Base-by-base conservation (phyloP, 2,888 invertebrate genomes). In the Apamea epomidion region DNA sequence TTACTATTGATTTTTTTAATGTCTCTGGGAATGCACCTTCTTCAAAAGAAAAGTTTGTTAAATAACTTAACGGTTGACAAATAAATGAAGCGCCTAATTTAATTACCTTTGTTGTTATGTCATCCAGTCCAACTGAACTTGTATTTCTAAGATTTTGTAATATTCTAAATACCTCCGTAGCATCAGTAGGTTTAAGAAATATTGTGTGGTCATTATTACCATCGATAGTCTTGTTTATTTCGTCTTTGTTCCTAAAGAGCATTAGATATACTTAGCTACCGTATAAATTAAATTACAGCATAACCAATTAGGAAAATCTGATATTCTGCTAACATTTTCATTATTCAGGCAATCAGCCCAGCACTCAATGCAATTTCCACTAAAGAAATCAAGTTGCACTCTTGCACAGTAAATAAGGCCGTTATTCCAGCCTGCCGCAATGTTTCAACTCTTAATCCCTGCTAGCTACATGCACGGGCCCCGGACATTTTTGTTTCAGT, bases 371-470 rank as follows among this genome's bases (percentile, higher is more conserved):
- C 71, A 70, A 80, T 83, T 80, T 45, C n/a, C 74, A 64, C 29
- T 76, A 82, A 80, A 29, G 64, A 80, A 80, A 88, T 85, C 71
- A 80, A 82, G 70, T 78, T 75, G 77, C 78, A 78, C 85, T 71
- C 70, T 85, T 69, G 82, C 74, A 75, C 86, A 79, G 80, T 87
- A 88, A 88, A 89, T 86, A 88, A 84, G 77, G 73, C 81, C 62
- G 82, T 80, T 87, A 89, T 88, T 89, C 83, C 82, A 18, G 65
- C 65, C 64, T 74, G 76, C 81, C 84, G 83, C 89, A 87, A 90
- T 90, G 89, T 90, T 90, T 92, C 92, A 92, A 88, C 87, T 87
- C 80, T 83, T 92, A 92, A 91, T 91, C 91, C 91, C 85, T 82
- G 76, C 82, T 89, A 87, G 88, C 86, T 86, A 80, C 86, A 84